These are phyloP conservation scores for Pseudachorutes palmiensis DNA, from an alignment of 1,140 invertebrate genomes.

Conservation along the genomic window DNA sequence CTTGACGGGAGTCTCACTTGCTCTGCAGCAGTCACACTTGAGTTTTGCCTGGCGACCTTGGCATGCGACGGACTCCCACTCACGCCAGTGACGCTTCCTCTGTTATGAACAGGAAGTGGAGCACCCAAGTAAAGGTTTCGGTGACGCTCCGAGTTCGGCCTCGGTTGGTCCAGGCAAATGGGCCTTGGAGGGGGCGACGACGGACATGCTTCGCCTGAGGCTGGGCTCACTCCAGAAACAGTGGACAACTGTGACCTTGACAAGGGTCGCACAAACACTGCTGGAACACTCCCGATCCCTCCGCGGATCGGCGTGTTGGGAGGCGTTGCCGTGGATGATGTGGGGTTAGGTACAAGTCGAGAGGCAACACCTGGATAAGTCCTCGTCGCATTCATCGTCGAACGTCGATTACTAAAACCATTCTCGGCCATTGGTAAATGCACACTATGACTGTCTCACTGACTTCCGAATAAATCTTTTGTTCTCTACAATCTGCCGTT, in stretches of 20 bases:
- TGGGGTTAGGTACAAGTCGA: constrained; percentile 14
- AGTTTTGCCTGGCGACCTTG: constrained; percentile 24
- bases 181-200: constrained; percentile 27
- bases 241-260: constrained; percentile 34
- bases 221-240: constrained; percentile 39
- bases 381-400: constrained; percentile 21
- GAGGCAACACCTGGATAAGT: constrained; percentile 34
- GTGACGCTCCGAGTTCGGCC: constrained; percentile 35
- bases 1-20: constrained; percentile 38
- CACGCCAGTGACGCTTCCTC: constrained; percentile 14
- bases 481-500: background rate
- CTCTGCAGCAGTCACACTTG: constrained; percentile 35
- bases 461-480: background rate
- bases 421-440: constrained; percentile 28
- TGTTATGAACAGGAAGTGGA: constrained; percentile 24
- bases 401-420: constrained; percentile 29
- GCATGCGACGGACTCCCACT: constrained; percentile 22
- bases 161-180: constrained; percentile 34
- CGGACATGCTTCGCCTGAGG: constrained; percentile 40
- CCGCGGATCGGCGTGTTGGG: constrained; percentile 31
- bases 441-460: background rate
- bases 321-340: constrained; percentile 38
- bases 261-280: constrained; percentile 32
- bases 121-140: constrained; percentile 36
- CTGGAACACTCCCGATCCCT: constrained; percentile 25